Conservation (phyloP, 2,888 invertebrate genomes). For the Zaprionus lineosus region DNA sequence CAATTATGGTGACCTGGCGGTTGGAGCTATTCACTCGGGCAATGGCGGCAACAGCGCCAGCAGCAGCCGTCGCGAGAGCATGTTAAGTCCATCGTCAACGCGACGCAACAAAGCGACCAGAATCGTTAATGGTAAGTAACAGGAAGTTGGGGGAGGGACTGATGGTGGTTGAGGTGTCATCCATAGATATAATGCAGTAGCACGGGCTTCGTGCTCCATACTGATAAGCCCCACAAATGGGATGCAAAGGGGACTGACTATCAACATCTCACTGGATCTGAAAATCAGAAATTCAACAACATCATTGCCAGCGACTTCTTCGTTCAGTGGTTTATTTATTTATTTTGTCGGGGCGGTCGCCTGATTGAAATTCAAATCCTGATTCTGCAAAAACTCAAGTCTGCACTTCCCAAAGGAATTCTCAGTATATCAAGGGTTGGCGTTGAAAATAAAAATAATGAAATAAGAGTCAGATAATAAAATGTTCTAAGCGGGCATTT, state of each 20-base stretch:
- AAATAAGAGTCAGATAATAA: too few relatives aligned
- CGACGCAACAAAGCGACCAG: slow-evolving; percentile 90
- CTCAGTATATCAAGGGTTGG: too few relatives aligned
- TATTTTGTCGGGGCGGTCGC: slow-evolving; percentile 48
- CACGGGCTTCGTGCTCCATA: slow-evolving; percentile 49
- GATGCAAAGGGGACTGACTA: slow-evolving; percentile 6
- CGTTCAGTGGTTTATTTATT: slow-evolving; percentile 54
- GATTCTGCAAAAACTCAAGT: slow-evolving; percentile 47
- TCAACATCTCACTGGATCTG: background rate
- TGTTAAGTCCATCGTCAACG: slow-evolving; percentile 90
- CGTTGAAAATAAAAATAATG: too few relatives aligned
- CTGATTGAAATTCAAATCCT: slow-evolving; percentile 70
- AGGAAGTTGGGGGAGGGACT: background rate
- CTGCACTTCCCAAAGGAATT: slow-evolving; percentile 21
- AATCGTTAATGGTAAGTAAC: slow-evolving; percentile 88
- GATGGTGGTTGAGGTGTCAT: background rate
- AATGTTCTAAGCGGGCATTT: too few relatives aligned
- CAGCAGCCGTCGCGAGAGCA: slow-evolving; percentile 84
- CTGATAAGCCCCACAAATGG: slow-evolving; percentile 34
- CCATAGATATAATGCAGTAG: slow-evolving; percentile 23
- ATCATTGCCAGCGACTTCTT: slow-evolving; percentile 4
- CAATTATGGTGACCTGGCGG: slow-evolving; percentile 72
- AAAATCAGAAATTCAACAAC: slow-evolving; percentile 15
- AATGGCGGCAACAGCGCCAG: slow-evolving; percentile 56
- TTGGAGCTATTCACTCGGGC: slow-evolving; percentile 19